These are phyloP conservation scores for Tinea semifulvella DNA, from an alignment of 2,888 invertebrate genomes.

Conservation along the genomic window DNA sequence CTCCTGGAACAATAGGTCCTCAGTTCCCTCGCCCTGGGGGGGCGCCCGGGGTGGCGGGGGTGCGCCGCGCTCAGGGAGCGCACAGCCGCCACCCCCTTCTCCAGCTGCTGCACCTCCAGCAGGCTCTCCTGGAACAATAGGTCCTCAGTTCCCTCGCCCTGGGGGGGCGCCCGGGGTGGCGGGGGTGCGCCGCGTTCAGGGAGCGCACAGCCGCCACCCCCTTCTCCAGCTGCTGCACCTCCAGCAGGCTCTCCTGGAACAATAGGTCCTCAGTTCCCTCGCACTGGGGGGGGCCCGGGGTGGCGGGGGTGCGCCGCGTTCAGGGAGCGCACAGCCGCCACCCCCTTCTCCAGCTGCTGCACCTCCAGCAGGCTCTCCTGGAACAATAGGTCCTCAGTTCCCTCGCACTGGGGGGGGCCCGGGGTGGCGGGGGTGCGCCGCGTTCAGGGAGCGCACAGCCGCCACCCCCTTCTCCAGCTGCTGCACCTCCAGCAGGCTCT, in stretches of 20 bases:
- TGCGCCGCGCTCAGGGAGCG: slow-evolving; percentile 70
- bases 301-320: slow-evolving; percentile 71
- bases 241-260: slow-evolving; percentile 66
- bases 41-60: too few relatives aligned
- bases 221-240: slow-evolving; percentile 73
- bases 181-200: slow-evolving; percentile 70
- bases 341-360: slow-evolving; percentile 78
- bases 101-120: slow-evolving; percentile 69
- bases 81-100: slow-evolving; percentile 85
- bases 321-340: slow-evolving; percentile 77
- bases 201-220: slow-evolving; percentile 83
- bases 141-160: too few relatives aligned
- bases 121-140: slow-evolving; percentile 59
- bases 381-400: slow-evolving; percentile 19
- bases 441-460: slow-evolving; percentile 73
- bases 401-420: too few relatives aligned
- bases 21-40: too few relatives aligned
- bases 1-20: slow-evolving; percentile 39
- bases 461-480: slow-evolving; percentile 83
- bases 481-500: slow-evolving; percentile 69
- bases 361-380: slow-evolving; percentile 70
- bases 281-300: too few relatives aligned
- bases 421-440: too few relatives aligned
- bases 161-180: too few relatives aligned
- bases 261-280: neutral